Base-by-base conservation (phyloP, 2,888 invertebrate genomes). In the Drosophila putrida region DNA sequence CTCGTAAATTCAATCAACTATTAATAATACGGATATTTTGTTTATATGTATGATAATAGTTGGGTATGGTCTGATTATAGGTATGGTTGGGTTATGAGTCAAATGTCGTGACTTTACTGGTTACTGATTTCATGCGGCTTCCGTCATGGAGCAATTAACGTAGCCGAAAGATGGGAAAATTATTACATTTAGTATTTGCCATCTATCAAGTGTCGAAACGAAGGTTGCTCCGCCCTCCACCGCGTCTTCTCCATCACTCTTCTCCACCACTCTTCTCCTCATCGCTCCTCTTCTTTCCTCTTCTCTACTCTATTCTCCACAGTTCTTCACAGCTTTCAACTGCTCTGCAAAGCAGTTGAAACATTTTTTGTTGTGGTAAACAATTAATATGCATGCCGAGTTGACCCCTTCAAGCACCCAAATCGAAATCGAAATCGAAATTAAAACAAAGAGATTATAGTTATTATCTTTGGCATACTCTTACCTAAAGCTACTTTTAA, bases 191-290 rank as follows among this genome's bases (percentile, higher is more conserved):
- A 38, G 53, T 38, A 75, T 80, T 71, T 55, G 64, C 55, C 82
- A 84, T 84, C 82, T 59, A 84, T 82, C 84, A 83, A 81, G 71
- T 67, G 66, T 58, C 68, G 65, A 71, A 76, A 70, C 67, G 74
- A 82, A 84, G 82, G 81, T 74, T 80, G 64, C 39, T 5, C 36
- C 43, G 6, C 36, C 43, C 15, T 0, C 15, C 46, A 20, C 4
- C 10, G 2, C 9, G 0, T 8, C 10, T n/a, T n/a, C n/a, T n/a
- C n/a, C n/a, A n/a, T n/a, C n/a, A n/a, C n/a, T n/a, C 33, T 6
- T n/a, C 25, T 1, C 3, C 10, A 11, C 25, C 10, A 4, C 28
- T 11, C 20, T 4, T 4, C n/a, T 8, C 31, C 6, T 4, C 11
- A n/a, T n/a, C n/a, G n/a, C n/a, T 39, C 31, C 8, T 20, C 9